Evolutionary conservation across 2,113 vertebrate species (phyloP), one percentile per base, ranked within the genome.

Genomic region (Ardeotis arabs): DNA sequence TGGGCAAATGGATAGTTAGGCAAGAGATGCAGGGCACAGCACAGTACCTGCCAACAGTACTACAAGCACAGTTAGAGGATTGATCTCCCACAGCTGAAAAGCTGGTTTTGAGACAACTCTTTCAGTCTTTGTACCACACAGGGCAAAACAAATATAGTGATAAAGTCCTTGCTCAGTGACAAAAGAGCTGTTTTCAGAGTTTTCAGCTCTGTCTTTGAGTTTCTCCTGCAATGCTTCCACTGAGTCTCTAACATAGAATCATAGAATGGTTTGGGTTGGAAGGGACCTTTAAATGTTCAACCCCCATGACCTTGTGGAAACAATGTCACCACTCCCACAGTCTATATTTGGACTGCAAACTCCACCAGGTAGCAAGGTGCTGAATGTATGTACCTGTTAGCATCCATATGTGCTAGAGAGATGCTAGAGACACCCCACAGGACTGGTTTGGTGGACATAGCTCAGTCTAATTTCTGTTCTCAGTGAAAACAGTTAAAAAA

Each of bases 301-400:
- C 41, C 41, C 41, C 41, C 41, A 5, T 27, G 10, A 35, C 49
- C 41, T 45, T 24, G 13, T 45, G 37, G 75, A 84, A 81, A 35
- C 7, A 7, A 28, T 4, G 82, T 72, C 33, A 70, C 19, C 7
- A 0, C 12, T 25, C 29, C 52, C n/a, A 25, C 1, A 2, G 21
- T 77, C 79, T 45, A 53, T 56, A 37, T 63, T 50, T 55, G 37
- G 11, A n/a, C 22, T 89, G 39, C 27, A 81, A 67, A 29, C 20
- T 47, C 24, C 55, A n/a, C 13, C 25, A 62, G 50, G 37, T 7
- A 87, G 27, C 1, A 11, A 72, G 28, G 21, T 44, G 14, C 33
- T 88, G 33, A 41, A 66, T 20, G 12, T 55, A 33, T 62, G 23
- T 37, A 17, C 8, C 17, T 75, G 4, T 62, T 56, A 69, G 41